Conservation (phyloP, 2,888 invertebrate species). For the Clostera curtula region DNA sequence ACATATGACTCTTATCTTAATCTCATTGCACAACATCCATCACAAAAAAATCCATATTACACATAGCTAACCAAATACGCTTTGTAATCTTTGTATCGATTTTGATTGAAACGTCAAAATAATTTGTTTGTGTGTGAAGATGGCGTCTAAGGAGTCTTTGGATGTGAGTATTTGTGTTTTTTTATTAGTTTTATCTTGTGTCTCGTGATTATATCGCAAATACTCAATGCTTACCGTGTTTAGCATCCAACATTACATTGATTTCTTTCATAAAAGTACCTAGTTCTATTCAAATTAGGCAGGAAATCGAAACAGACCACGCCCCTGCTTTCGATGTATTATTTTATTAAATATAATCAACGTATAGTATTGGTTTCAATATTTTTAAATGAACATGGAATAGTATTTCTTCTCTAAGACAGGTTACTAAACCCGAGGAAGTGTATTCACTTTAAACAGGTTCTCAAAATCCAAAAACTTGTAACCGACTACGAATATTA, state of each 20-base stretch:
- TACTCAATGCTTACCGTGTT: constrained; percentile 8
- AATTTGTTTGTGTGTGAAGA: constrained; percentile 68
- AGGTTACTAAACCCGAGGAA: no score
- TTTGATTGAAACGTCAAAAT: constrained; percentile 37
- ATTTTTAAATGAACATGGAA: no score
- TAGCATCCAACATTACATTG: constrained; percentile 4
- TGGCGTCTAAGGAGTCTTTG: constrained; percentile 73
- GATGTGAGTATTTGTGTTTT: constrained; percentile 59
- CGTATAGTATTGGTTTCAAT: constrained; percentile 8
- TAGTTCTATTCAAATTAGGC: background rate
- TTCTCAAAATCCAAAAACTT: no score
- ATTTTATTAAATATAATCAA: constrained; percentile 17
- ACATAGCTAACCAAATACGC: constrained; percentile 31
- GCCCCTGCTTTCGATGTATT: constrained; percentile 35
- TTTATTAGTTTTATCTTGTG: constrained; percentile 10
- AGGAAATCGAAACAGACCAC: constrained; percentile 36
- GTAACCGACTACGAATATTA: no score
- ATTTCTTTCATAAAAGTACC: constrained; percentile 2
- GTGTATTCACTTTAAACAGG: no score
- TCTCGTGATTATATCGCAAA: constrained; percentile 3
- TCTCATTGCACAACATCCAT: constrained; percentile 2
- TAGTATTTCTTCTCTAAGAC: no score
- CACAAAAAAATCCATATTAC: background rate
- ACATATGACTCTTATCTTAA: no score
- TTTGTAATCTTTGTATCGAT: constrained; percentile 45